Evolutionary conservation across 2,113 vertebrate genomes (phyloP).

Genomic region (Calcarius ornatus): DNA sequence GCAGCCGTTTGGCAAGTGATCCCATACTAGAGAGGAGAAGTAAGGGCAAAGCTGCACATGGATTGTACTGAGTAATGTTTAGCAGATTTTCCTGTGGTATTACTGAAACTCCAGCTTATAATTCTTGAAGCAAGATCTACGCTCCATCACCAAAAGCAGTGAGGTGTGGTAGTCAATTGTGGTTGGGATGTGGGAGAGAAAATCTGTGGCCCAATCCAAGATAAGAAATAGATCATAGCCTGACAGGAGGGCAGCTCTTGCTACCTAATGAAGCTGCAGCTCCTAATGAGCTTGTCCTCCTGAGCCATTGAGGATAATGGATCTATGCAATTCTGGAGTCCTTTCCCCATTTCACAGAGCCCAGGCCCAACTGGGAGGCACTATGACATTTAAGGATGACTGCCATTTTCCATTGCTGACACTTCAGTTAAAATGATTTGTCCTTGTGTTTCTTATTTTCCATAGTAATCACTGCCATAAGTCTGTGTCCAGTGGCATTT

Average conservation of each 20-base stretch:
- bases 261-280: neutral
- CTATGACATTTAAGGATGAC: neutral
- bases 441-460: neutral
- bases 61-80: neutral
- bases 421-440: slow-evolving; percentile 13
- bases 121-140: neutral
- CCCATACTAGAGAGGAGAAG: neutral
- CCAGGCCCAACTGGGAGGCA: neutral
- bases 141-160: neutral
- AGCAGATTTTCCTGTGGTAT: neutral
- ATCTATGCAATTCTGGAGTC: neutral
- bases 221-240: neutral
- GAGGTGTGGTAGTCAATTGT: neutral
- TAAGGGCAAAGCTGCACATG: neutral
- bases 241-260: neutral
- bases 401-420: neutral
- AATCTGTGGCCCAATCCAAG: neutral
- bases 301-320: neutral
- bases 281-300: slow-evolving; percentile 29
- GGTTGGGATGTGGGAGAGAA: neutral
- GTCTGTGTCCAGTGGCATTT: neutral
- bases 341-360: neutral
- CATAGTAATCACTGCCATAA: neutral
- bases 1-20: neutral
- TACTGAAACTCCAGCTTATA: neutral